Evolutionary conservation across 1,140 invertebrate genomes (phyloP).

Genomic region (Trichogramma pretiosum): DNA sequence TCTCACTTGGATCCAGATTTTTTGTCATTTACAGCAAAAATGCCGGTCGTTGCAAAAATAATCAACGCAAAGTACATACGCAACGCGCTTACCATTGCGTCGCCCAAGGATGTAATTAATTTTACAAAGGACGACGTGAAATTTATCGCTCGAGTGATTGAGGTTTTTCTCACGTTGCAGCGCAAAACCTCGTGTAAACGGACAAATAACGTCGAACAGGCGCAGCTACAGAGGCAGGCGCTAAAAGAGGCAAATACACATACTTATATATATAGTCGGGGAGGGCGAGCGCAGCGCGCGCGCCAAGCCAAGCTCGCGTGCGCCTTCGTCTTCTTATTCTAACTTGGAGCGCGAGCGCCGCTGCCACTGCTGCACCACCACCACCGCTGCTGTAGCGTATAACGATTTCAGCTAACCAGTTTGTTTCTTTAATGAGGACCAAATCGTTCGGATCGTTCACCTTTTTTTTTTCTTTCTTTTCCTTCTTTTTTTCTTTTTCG

Average conservation of each 20-base stretch:
- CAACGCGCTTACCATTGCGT: too few species aligned
- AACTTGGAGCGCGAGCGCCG: not conserved
- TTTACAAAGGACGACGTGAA: not conserved
- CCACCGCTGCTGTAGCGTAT: too few species aligned
- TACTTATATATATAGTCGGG: too few species aligned
- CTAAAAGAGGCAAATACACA: conserved; percentile 7
- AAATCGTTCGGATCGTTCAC: conserved; percentile 7
- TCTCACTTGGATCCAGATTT: too few species aligned
- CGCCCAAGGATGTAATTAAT: conserved; percentile 4
- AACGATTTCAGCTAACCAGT: conserved; percentile 11
- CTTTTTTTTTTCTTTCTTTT: conserved; percentile 1
- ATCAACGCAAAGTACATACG: not conserved
- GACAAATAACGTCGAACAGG: too few species aligned
- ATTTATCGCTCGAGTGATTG: too few species aligned
- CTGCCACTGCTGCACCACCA: too few species aligned
- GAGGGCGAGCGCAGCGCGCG: too few species aligned
- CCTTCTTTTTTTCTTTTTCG: too few species aligned
- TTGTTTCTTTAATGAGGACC: conserved; percentile 11
- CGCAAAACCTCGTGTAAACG: conserved; percentile 8
- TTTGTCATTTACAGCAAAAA: too few species aligned
- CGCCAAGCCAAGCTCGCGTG: not conserved
- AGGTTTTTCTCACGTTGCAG: conserved; percentile 7
- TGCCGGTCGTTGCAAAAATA: too few species aligned
- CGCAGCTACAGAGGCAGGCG: conserved; percentile 3
- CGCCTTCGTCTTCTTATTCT: not conserved